Percentiles rank a stretch among this genome's conserved stretches.
phyloP scores from a whole-genome alignment of 1,140 invertebrate genomes.

The Hydropsyche tenuis region DNA sequence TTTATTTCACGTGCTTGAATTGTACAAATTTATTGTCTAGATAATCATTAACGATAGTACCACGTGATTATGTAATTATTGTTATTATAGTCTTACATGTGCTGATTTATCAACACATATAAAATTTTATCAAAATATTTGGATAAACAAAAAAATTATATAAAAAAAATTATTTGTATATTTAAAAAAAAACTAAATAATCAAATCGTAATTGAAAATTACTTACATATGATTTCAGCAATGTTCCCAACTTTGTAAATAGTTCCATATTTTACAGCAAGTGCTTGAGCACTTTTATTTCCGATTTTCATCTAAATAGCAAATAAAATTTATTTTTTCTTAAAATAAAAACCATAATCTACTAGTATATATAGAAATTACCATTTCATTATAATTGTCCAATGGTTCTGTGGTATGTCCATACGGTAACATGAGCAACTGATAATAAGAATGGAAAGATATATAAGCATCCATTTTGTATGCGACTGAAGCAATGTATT shows the following conservation, averaged over 20 bases:
- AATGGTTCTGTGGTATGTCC: conserved; percentile 60
- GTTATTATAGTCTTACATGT: too few species aligned
- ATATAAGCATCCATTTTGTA: conserved; percentile 63
- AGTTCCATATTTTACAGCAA: conserved; percentile 60
- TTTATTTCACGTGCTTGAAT: too few species aligned
- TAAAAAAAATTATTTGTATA: too few species aligned
- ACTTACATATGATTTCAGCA: conserved; percentile 66
- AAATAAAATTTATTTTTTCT: background rate
- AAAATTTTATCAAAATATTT: too few species aligned
- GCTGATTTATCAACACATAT: too few species aligned
- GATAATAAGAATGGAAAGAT: conserved; percentile 67
- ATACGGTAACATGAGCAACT: conserved; percentile 66
- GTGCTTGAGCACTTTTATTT: conserved; percentile 58
- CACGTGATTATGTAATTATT: too few species aligned
- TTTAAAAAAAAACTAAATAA: too few species aligned
- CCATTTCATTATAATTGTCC: conserved; percentile 67
- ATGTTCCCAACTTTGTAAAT: conserved; percentile 63
- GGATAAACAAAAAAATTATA: too few species aligned
- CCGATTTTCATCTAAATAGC: conserved; percentile 63
- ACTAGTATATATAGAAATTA: conserved; percentile 49
- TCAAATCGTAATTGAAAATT: conserved; percentile 12
- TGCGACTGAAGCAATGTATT: conserved; percentile 57
- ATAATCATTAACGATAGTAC: too few species aligned
- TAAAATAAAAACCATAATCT: conserved; percentile 12
- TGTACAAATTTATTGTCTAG: too few species aligned